Conservation (phyloP, 2,113 vertebrate species). For the Cryptotis parvus region DNA sequence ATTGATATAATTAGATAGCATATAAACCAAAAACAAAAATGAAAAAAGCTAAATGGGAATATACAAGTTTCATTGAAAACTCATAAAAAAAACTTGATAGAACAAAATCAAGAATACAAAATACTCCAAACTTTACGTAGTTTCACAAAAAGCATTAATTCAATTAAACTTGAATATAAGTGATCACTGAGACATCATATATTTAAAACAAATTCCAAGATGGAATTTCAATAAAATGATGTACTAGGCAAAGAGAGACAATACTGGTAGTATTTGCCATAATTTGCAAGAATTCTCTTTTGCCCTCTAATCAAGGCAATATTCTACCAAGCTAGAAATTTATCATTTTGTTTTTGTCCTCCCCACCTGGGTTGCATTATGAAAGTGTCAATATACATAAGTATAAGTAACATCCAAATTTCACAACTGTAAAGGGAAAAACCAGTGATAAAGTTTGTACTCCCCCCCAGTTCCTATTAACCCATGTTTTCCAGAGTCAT, state of each 20-base stretch:
- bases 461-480: slow-evolving; percentile 36
- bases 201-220: slow-evolving; percentile 84
- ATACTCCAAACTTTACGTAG: slow-evolving; percentile 75
- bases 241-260: slow-evolving; percentile 40
- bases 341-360: slow-evolving; percentile 16
- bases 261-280: slow-evolving; percentile 48
- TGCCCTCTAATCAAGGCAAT: slow-evolving; percentile 39
- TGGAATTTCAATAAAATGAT: slow-evolving; percentile 58
- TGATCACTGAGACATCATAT: slow-evolving; percentile 72
- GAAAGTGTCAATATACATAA: slow-evolving; percentile 26
- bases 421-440: slow-evolving; percentile 43
- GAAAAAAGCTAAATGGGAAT: slow-evolving; percentile 73
- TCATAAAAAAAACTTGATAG: slow-evolving; percentile 80
- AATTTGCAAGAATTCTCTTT: slow-evolving; percentile 13
- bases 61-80: slow-evolving; percentile 75
- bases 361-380: background rate
- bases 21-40: slow-evolving; percentile 55
- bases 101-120: slow-evolving; percentile 80
- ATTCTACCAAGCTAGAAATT: slow-evolving; percentile 13
- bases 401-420: slow-evolving; percentile 21
- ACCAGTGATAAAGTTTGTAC: background rate
- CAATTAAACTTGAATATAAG: slow-evolving; percentile 75
- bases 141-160: slow-evolving; percentile 84
- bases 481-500: slow-evolving; percentile 9
- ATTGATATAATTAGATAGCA: slow-evolving; percentile 40